Base-by-base conservation (phyloP, 35 echinoderm and acorn worm genomes). In the Ptychodera flava region DNA sequence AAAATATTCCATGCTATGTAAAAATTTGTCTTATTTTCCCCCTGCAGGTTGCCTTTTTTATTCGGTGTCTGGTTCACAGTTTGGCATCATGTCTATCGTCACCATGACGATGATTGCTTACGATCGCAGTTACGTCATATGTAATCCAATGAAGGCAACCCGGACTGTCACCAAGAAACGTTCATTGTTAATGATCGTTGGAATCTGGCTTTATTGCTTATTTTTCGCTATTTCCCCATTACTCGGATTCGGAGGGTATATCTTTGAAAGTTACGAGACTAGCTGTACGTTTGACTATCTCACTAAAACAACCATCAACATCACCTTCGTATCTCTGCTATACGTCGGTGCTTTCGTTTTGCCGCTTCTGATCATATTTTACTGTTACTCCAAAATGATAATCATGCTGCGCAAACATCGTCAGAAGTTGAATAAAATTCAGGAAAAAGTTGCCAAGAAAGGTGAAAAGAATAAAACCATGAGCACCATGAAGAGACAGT, bases 271-370 rank as follows among this genome's bases (percentile, higher is more conserved):
- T 28, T 86, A 86, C 33, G 37, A 33, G 33, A 30, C 33, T 10
- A 86, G 75, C 34, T 86, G 85, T 33, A 77, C 85, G 10, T 86
- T 86, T 77, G 85, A 86, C 16, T 86, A 86, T 33, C 27, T 33
- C 33, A 31, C 16, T 32, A 38, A 86, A 32, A 86, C 28, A 29
- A 22, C 64, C 27, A 77, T 30, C 27, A 86, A 86, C 53, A 77
- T 27, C 30, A 1, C 29, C 53, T 86, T 76, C 34, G 85, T 86
- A 0, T 36, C 36, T 0, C 31, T 77, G 12, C 22, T 86, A 12
- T 86, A 64, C 53, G n/a, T 31, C 33, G 53, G 37, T 28, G 85
- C 29, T 0, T 86, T 86, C 33, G 28, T 86, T 33, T 32, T 86
- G 32, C 85, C 38, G 32, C 27, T 86, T 1, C 1, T 16, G 12